phyloP scores from a whole-genome alignment of 2,888 invertebrate species.

The Amphimallon solstitiale region DNA sequence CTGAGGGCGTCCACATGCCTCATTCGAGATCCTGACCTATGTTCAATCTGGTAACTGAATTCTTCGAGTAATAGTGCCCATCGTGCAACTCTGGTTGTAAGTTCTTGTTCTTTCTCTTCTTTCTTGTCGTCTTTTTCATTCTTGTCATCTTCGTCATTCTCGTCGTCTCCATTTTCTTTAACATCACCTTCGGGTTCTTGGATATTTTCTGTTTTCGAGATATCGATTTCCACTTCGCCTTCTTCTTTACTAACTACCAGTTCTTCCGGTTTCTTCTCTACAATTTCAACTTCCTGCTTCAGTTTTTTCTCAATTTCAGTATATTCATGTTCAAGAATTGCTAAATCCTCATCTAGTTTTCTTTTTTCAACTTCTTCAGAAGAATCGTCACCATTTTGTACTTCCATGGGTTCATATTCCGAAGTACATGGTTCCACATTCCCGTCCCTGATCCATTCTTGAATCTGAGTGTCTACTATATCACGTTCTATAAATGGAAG shows the following conservation, averaged over 20 bases:
- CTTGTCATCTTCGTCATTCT: too few species aligned
- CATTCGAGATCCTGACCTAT: constrained; percentile 43
- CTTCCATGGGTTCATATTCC: constrained; percentile 30
- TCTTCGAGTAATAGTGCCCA: constrained; percentile 50
- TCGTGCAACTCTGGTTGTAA: constrained; percentile 45
- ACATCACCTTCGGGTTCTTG: too few species aligned
- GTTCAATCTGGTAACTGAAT: constrained; percentile 45
- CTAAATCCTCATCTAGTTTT: constrained; percentile 91
- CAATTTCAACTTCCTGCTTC: not conserved
- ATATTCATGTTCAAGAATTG: constrained; percentile 79
- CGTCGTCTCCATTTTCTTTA: too few species aligned
- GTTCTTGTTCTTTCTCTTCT: constrained; percentile 24
- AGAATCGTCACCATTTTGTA: too few species aligned
- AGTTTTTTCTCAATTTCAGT: constrained; percentile 52
- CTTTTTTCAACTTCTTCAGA: too few species aligned
- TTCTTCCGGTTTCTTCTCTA: constrained; percentile 17
- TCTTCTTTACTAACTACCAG: not conserved
- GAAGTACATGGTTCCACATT: constrained; percentile 33
- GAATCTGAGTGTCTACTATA: constrained; percentile 30
- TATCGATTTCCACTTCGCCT: constrained; percentile 47
- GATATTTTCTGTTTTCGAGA: too few species aligned
- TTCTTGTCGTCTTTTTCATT: constrained; percentile 45
- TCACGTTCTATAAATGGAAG: constrained; percentile 20
- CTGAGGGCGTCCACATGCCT: constrained; percentile 46
- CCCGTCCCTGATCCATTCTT: constrained; percentile 20